Conservation (phyloP, 2,888 invertebrate species). For the Linyphia triangularis region DNA sequence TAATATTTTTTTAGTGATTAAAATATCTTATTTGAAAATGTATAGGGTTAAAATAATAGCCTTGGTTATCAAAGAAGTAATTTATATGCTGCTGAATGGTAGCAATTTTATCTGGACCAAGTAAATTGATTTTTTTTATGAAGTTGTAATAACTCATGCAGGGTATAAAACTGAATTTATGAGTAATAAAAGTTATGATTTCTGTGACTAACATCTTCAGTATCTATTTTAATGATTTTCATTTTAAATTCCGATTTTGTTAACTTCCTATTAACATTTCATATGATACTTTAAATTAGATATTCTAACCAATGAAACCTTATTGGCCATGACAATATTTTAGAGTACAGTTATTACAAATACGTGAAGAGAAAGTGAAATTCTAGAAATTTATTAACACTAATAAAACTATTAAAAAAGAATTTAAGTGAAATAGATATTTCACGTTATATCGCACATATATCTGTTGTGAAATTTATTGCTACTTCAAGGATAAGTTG, state of each 20-base stretch:
- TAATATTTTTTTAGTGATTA: too few relatives aligned
- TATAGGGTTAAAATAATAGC: too few relatives aligned
- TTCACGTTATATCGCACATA: too few relatives aligned
- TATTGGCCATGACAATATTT: background rate
- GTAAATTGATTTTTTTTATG: too few relatives aligned
- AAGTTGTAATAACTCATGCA: background rate
- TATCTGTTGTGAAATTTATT: too few relatives aligned
- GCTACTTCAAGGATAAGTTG: too few relatives aligned
- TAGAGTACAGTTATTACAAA: conserved; percentile 24
- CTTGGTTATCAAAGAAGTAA: too few relatives aligned
- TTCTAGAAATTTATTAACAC: background rate
- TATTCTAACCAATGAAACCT: background rate
- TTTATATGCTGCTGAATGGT: too few relatives aligned
- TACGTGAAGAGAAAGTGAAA: background rate
- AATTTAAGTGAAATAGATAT: background rate
- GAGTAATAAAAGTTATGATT: background rate
- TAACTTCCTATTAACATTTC: background rate
- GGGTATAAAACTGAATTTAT: background rate
- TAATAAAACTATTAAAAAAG: background rate
- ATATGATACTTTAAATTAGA: background rate
- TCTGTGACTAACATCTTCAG: background rate
- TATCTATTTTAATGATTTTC: background rate
- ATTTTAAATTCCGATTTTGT: background rate
- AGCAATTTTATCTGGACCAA: too few relatives aligned
- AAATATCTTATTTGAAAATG: too few relatives aligned